Evolutionary conservation across 2,888 invertebrate species (phyloP), one percentile per base, ranked within the genome.

Genomic region (Agrochola macilenta): DNA sequence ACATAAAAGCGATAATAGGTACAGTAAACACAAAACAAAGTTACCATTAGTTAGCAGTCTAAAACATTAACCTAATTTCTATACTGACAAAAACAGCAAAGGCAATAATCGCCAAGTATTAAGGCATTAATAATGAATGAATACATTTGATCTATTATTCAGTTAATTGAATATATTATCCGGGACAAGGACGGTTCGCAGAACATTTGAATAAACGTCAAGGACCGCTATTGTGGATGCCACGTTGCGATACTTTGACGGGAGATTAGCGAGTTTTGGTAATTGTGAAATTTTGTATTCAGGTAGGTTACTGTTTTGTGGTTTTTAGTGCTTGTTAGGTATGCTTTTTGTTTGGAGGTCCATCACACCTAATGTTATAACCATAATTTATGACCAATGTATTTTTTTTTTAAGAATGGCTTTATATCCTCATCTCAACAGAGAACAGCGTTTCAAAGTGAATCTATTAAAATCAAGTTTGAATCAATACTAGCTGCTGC

Each of bases 201-300:
- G 78, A 71, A 83, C 78, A 87, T 90, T 87, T 89, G 82, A 87
- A 89, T 89, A 88, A 88, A 89, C 79, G 87, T 87, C 87, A 89
- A 82, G 69, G 69, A 77, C 5, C 58, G 66, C 78, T 72, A 61
- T 81, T 66, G 43, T 79, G 52, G 20, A 66, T 46, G 20, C 5
- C 26, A 57, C 58, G 65, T 35, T 79, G 9, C 35, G 23, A 70
- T 78, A 64, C 65, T 76, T 69, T 79, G 69, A 64, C 9, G n/a
- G 43, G 5, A 60, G 43, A 79, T 70, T 68, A 58, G 26, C 0
- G 23, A 60, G 30, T 49, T 60, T 30, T 49, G 26, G 46, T 35
- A 26, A 58, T 54, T 49, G n/a, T 35, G 17, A 12, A 43, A 30
- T 30, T 35, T 26, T 46, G 14, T 5, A n/a, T 74, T 9, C 2